phyloP scores from a whole-genome alignment of 1,140 invertebrate genomes.

The Drosophila carrolli region DNA sequence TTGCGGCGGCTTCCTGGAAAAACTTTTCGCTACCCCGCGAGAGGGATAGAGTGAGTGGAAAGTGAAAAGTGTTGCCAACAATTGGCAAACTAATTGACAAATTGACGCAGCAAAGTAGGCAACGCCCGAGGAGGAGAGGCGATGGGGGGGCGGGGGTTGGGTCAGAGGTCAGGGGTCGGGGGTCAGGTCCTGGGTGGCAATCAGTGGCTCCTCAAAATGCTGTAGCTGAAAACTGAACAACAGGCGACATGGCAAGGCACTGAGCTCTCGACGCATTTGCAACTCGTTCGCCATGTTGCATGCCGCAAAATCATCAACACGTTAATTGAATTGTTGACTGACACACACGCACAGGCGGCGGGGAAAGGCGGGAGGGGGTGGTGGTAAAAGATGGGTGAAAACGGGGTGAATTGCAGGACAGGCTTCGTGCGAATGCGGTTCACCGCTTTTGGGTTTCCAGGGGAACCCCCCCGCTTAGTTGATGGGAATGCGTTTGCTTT shows the following conservation, averaged over 20 bases:
- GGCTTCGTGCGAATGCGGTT: conserved; percentile 72
- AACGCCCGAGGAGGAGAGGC: neutral
- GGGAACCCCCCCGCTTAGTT: conserved; percentile 44
- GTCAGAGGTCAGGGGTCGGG: neutral
- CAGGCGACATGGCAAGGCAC: conserved; percentile 4
- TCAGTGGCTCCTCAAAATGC: conserved; percentile 78
- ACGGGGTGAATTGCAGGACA: conserved; percentile 19
- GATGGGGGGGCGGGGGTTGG: neutral
- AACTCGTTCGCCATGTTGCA: conserved; percentile 73
- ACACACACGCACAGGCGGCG: conserved; percentile 51
- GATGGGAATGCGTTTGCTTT: conserved; percentile 79
- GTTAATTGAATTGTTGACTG: conserved; percentile 84
- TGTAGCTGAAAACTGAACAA: conserved; percentile 11
- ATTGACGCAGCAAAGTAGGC: conserved; percentile 52
- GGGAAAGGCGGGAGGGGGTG: neutral
- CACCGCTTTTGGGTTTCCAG: conserved; percentile 45
- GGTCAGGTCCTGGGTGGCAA: conserved; percentile 19
- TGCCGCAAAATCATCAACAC: conserved; percentile 82
- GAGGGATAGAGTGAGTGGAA: neutral
- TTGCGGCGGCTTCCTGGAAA: conserved; percentile 51
- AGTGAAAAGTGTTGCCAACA: conserved; percentile 59
- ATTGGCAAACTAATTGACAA: conserved; percentile 75
- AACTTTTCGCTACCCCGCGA: neutral
- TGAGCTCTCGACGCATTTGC: conserved; percentile 36
- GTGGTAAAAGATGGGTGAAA: too few species aligned